Evolutionary conservation across 2,797 vertebrate species (phyloP), one percentile per base, ranked within the genome.

Genomic region (Dromococcyx pavoninus): DNA sequence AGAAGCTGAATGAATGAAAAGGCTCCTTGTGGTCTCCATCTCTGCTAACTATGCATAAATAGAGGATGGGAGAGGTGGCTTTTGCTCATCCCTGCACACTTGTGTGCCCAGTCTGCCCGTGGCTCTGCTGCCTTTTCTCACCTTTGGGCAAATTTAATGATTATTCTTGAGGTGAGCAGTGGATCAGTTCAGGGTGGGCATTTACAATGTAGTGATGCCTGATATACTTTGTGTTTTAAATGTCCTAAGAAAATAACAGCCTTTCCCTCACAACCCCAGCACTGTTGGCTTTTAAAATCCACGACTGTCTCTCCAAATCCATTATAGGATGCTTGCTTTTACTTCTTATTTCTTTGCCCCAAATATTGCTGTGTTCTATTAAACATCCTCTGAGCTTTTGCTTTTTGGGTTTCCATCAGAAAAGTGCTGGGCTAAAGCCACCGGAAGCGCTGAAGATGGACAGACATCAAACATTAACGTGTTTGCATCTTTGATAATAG

Each of bases 1-100:
- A 84, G 70, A 58, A 86, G 73, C 80, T 75, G 62, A 76, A 41
- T 79, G 77, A 70, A 73, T 95, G 66, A 94, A 95, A 94, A 93
- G 60, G 46, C 35, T 93, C 66, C 83, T 93, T 90, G 76, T 86
- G 69, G n/a, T 82, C 86, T 70, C 3, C 6, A 28, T 71, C 5
- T 3, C 72, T 92, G 82, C 9, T 85, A 86, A 87, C 76, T 87
- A 46, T 21, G 33, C 53, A 51, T 72, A 87, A 75, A 56, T 11
- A 89, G 61, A 74, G 54, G 41, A n/a, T 46, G 41, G 41, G 44
- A 77, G 61, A 91, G 89, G 57, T 64, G 79, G 43, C 18, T 95
- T 94, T 89, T 57, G 32, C 56, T 53, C 30, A 28, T 87, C 13
- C 50, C 53, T 83, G 54, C 33, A 35, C 54, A 89, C 57, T 16